Conservation (phyloP, 2,888 invertebrate species). For the Fragum fragum region DNA sequence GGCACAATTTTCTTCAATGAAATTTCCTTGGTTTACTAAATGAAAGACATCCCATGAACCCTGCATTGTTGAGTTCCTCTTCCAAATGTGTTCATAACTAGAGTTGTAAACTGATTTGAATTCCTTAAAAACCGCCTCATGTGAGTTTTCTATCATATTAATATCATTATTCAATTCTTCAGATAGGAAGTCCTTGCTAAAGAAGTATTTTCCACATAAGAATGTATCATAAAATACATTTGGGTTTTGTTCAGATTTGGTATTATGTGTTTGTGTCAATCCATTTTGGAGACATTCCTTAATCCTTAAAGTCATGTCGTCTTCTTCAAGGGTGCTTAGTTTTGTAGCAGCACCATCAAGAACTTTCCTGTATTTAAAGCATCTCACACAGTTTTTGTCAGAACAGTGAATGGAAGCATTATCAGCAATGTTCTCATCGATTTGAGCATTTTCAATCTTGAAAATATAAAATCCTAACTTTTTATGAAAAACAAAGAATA, state of each 20-base stretch:
- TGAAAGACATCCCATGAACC: constrained; percentile 83
- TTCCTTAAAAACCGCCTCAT: constrained; percentile 62
- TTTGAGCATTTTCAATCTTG: constrained; percentile 5
- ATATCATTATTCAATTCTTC: neutral
- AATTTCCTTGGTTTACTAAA: constrained; percentile 82
- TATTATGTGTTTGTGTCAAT: neutral
- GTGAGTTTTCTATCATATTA: constrained; percentile 34
- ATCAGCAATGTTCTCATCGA: neutral
- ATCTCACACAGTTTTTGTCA: constrained; percentile 76
- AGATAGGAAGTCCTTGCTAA: neutral
- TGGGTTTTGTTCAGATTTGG: constrained; percentile 58
- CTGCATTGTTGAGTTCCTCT: constrained; percentile 75
- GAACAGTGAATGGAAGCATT: constrained; percentile 52
- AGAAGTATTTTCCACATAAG: constrained; percentile 14
- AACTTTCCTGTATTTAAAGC: constrained; percentile 61
- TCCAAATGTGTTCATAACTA: constrained; percentile 69
- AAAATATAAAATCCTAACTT: constrained; percentile 38
- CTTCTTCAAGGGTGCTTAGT: neutral
- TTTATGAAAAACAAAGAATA: constrained; percentile 20
- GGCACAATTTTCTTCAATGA: constrained; percentile 70
- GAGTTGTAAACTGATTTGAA: constrained; percentile 48
- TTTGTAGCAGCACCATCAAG: neutral
- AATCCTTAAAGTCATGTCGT: neutral
- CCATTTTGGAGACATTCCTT: constrained; percentile 3
- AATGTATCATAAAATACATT: constrained; percentile 59